Conservation (phyloP, 2,797 vertebrate species). For the Luscinia megarhynchos region DNA sequence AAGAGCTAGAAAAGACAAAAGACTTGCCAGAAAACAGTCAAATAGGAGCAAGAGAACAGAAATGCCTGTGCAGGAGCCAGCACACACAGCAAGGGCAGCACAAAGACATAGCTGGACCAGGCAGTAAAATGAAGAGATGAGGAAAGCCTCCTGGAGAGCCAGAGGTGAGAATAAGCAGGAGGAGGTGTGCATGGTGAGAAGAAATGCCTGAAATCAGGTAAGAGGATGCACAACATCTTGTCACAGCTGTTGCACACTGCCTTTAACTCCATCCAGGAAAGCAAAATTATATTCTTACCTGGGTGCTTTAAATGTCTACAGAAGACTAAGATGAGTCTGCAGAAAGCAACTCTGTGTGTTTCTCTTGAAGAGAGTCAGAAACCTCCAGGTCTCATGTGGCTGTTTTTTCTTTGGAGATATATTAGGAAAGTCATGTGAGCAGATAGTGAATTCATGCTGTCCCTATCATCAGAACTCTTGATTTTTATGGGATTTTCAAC, state of each 20-base stretch:
- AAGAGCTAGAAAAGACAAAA: not conserved
- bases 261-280: not conserved
- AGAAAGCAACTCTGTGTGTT: not conserved
- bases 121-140: not conserved
- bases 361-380: not conserved
- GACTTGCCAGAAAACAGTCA: constrained; percentile 3
- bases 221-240: not conserved
- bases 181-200: not conserved
- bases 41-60: not conserved
- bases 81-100: not conserved
- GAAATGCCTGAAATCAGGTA: not conserved
- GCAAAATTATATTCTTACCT: not conserved
- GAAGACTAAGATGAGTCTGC: not conserved
- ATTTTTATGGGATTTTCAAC: not conserved
- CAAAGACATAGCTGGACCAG: not conserved
- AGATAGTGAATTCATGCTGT: fast-evolving
- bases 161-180: not conserved
- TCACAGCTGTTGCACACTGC: not conserved
- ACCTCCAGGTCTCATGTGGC: not conserved
- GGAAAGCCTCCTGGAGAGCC: not conserved
- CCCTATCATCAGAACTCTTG: not conserved
- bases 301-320: not conserved
- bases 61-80: not conserved
- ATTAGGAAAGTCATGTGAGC: not conserved
- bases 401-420: not conserved